Conservation (phyloP, 2,888 invertebrate species). For the Thumatha senex region DNA sequence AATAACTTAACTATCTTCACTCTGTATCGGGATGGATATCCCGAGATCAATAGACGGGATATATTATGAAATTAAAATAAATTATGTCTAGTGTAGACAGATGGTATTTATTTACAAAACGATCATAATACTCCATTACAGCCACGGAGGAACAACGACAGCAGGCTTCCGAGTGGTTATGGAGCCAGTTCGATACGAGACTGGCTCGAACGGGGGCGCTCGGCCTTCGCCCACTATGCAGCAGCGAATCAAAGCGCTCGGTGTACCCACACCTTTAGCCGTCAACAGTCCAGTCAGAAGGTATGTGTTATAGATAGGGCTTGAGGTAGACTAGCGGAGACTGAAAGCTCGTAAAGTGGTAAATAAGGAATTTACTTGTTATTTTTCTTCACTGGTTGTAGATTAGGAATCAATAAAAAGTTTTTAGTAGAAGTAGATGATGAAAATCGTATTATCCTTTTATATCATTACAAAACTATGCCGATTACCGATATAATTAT, state of each 20-base stretch:
- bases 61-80: too few relatives aligned
- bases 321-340: slow-evolving; percentile 22
- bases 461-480: not conserved
- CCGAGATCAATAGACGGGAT: too few relatives aligned
- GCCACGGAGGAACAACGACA: slow-evolving; percentile 73
- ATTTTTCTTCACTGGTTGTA: not conserved
- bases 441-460: not conserved
- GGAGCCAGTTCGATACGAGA: slow-evolving; percentile 75
- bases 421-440: not conserved
- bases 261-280: slow-evolving; percentile 94
- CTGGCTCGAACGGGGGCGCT: slow-evolving; percentile 69
- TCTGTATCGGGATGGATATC: too few relatives aligned
- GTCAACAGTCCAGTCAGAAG: slow-evolving; percentile 94
- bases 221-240: slow-evolving; percentile 92
- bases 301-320: slow-evolving; percentile 68
- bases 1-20: too few relatives aligned
- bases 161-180: slow-evolving; percentile 79
- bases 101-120: too few relatives aligned
- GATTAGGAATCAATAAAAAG: not conserved
- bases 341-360: slow-evolving; percentile 25
- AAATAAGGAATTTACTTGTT: not conserved
- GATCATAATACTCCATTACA: slow-evolving; percentile 40
- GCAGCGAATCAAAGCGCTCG: slow-evolving; percentile 94
- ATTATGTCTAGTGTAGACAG: too few relatives aligned
- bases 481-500: too few relatives aligned